Percentiles rank a stretch among this genome's conserved stretches.
phyloP scores from a whole-genome alignment of 2,888 invertebrate genomes.

The Ormyrus pomaceus region DNA sequence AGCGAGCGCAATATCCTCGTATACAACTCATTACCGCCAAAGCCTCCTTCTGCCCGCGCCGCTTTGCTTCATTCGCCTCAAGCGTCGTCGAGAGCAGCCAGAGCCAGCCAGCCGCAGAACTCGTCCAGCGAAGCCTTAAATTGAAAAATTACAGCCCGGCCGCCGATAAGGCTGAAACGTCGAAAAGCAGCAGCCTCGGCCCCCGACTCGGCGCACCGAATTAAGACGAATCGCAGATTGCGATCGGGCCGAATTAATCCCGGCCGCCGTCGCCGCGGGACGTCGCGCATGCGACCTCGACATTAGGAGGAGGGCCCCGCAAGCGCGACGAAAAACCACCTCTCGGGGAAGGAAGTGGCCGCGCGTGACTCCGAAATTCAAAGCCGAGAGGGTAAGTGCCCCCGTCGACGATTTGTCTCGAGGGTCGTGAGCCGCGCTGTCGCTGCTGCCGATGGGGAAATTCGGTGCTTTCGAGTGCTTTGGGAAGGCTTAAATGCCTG shows the following conservation, averaged over 20 bases:
- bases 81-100: no score
- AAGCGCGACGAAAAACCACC: background rate
- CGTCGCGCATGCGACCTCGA: constrained; percentile 55
- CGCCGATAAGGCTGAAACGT: constrained; percentile 1
- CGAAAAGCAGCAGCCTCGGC: background rate
- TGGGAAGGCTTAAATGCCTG: no score
- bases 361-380: constrained; percentile 49
- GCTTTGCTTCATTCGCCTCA: no score
- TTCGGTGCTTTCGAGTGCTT: no score
- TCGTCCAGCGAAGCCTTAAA: constrained; percentile 14
- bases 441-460: background rate
- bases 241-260: constrained; percentile 69
- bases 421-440: background rate
- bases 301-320: constrained; percentile 54
- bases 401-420: constrained; percentile 23
- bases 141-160: constrained; percentile 48
- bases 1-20: no score
- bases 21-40: no score
- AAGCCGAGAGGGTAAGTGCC: background rate
- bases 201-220: constrained; percentile 56
- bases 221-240: constrained; percentile 73
- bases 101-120: no score
- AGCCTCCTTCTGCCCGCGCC: no score
- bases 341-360: constrained; percentile 2
- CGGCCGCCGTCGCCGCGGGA: constrained; percentile 35